phyloP scores from a whole-genome alignment of 2,113 vertebrate species.

The Rhizomys pruinosus region DNA sequence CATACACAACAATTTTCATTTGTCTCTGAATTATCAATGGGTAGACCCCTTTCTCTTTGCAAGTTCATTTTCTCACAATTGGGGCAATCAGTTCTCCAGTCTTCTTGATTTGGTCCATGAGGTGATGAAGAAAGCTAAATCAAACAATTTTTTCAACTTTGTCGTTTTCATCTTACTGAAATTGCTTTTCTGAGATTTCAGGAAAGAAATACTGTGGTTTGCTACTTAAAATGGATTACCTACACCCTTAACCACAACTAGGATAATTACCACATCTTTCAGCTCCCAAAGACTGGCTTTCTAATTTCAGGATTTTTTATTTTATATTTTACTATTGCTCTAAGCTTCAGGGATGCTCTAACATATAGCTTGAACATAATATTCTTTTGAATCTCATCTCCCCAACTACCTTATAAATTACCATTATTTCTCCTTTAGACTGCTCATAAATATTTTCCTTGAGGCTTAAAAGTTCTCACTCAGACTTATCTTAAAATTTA shows the following conservation, averaged over 20 bases:
- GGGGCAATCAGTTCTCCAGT: constrained; percentile 4
- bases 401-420: constrained; percentile 69
- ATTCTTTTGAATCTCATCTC: constrained; percentile 71
- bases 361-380: constrained; percentile 56
- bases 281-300: constrained; percentile 56
- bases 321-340: constrained; percentile 16
- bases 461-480: constrained; percentile 48
- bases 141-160: constrained; percentile 57
- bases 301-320: constrained; percentile 67
- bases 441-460: constrained; percentile 73
- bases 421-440: constrained; percentile 58
- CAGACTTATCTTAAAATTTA: constrained; percentile 57
- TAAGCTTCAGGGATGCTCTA: constrained; percentile 68
- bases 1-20: constrained; percentile 31
- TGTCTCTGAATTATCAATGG: constrained; percentile 40
- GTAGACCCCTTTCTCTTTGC: background rate
- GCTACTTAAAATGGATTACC: constrained; percentile 70
- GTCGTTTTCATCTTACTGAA: constrained; percentile 64
- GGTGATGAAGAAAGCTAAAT: constrained; percentile 55
- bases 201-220: constrained; percentile 62
- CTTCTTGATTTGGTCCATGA: constrained; percentile 60
- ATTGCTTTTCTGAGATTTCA: constrained; percentile 71
- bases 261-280: constrained; percentile 75
- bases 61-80: constrained; percentile 38
- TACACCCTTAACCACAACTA: constrained; percentile 58